Percentiles rank a stretch among this genome's conserved stretches.
Conservation (phyloP, 2,888 invertebrate species). For the Drosophila buzzatii region DNA sequence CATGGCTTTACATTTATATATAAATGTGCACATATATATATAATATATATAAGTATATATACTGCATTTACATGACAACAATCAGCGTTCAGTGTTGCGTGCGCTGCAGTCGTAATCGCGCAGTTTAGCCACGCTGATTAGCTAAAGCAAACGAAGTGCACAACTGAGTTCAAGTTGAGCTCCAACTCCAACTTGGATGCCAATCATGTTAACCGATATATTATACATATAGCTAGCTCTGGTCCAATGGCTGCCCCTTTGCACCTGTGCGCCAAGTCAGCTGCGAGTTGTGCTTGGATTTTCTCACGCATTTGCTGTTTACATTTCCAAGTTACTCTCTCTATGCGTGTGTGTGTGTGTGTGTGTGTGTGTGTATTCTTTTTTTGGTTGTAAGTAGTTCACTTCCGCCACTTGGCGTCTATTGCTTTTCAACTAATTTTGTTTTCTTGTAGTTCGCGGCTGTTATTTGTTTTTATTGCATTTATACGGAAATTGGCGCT, state of each 20-base stretch:
- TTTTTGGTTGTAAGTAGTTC: conserved; percentile 44
- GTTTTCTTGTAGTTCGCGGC: conserved; percentile 77
- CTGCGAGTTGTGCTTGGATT: conserved; percentile 57
- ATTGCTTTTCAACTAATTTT: conserved; percentile 74
- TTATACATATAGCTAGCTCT: background rate
- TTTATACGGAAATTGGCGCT: conserved; percentile 82
- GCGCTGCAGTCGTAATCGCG: background rate
- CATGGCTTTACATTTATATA: too few species aligned
- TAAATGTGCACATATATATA: background rate
- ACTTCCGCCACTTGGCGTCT: conserved; percentile 73
- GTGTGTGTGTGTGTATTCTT: conserved; percentile 6
- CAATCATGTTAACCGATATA: background rate
- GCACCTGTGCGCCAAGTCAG: conserved; percentile 50
- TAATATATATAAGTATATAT: too few species aligned
- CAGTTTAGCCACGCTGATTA: conserved; percentile 8
- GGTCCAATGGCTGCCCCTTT: background rate
- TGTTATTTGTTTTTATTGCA: conserved; percentile 81
- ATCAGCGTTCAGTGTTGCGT: background rate
- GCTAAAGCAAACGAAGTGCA: background rate
- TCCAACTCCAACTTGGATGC: background rate
- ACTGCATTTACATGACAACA: background rate
- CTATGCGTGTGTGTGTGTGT: background rate
- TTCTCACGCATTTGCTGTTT: conserved; percentile 69
- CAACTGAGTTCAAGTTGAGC: background rate
- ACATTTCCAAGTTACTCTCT: conserved; percentile 18